A percentile compares a stretch with the other conserved stretches of the same genome.
Evolutionary conservation across 2,113 vertebrate species (phyloP).

Genomic region (Hydrolagus affinis): DNA sequence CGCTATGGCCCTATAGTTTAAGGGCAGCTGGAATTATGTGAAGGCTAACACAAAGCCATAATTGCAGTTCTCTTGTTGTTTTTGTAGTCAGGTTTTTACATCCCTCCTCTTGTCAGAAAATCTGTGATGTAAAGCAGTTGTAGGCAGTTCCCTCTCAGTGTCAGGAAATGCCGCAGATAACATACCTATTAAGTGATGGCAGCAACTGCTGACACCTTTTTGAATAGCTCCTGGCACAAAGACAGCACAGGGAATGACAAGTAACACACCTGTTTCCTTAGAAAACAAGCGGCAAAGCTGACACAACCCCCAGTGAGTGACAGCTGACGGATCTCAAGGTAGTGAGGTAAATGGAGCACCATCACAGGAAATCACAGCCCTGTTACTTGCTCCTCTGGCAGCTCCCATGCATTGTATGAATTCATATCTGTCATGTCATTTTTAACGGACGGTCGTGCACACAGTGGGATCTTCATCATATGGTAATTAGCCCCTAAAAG

Average conservation of each 20-base stretch:
- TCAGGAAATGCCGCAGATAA: slow-evolving; percentile 47
- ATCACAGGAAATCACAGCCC: background rate
- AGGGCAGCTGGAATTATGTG: background rate
- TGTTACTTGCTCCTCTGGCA: background rate
- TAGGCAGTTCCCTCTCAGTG: slow-evolving; percentile 52
- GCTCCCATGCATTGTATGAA: background rate
- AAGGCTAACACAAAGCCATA: background rate
- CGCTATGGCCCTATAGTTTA: background rate
- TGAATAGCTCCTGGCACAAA: slow-evolving; percentile 41
- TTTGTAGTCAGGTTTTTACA: background rate
- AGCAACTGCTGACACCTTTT: slow-evolving; percentile 44
- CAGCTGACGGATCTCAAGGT: background rate
- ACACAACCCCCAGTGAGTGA: slow-evolving; percentile 35
- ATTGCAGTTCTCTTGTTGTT: background rate
- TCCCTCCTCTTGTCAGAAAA: background rate
- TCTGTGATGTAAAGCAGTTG: background rate
- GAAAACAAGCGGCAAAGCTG: slow-evolving; percentile 35
- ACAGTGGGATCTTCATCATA: slow-evolving; percentile 4
- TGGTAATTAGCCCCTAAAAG: slow-evolving; percentile 12
- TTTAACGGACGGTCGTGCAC: slow-evolving; percentile 2
- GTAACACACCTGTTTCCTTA: slow-evolving; percentile 43
- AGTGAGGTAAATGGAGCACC: background rate
- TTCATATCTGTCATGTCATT: background rate
- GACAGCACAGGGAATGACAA: slow-evolving; percentile 49
- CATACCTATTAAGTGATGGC: slow-evolving; percentile 46